Conservation (phyloP, 2,888 invertebrate genomes). For the Acrocyrtus sp. region DNA sequence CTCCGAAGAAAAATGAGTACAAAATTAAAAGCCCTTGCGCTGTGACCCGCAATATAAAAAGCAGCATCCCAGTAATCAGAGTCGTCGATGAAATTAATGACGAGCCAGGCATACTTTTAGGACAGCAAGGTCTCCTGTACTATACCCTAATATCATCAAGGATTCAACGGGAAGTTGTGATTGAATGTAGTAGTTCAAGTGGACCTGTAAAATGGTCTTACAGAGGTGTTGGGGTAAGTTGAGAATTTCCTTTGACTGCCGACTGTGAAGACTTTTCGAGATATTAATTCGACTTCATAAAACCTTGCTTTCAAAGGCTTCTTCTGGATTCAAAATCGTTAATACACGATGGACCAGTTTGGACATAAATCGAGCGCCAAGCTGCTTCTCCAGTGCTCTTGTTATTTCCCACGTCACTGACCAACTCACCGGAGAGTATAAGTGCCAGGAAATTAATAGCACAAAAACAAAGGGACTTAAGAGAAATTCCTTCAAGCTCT, state of each 20-base stretch:
- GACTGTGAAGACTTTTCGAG: not conserved
- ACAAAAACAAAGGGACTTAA: constrained; percentile 12
- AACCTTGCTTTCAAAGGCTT: constrained; percentile 28
- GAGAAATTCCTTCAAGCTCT: constrained; percentile 45
- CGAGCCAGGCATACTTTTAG: constrained; percentile 40
- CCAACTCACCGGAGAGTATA: constrained; percentile 52
- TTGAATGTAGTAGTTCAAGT: constrained; percentile 48
- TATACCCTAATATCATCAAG: constrained; percentile 40
- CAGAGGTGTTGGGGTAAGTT: constrained; percentile 48
- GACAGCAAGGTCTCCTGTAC: constrained; percentile 25
- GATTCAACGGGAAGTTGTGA: constrained; percentile 43
- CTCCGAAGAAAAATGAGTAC: constrained; percentile 33
- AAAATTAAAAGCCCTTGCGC: constrained; percentile 29
- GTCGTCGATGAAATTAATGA: constrained; percentile 39
- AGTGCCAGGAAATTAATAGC: constrained; percentile 34
- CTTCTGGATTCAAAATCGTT: constrained; percentile 50
- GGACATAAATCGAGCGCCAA: constrained; percentile 18
- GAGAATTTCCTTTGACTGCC: not conserved
- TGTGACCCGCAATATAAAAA: constrained; percentile 21
- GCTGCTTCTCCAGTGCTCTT: constrained; percentile 47
- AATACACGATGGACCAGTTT: constrained; percentile 41
- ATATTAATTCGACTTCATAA: not conserved
- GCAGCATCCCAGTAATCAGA: constrained; percentile 23
- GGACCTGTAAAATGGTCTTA: constrained; percentile 50
- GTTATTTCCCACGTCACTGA: constrained; percentile 50